Evolutionary conservation across 2,113 vertebrate genomes (phyloP).

Genomic region (Tautogolabrus adspersus): DNA sequence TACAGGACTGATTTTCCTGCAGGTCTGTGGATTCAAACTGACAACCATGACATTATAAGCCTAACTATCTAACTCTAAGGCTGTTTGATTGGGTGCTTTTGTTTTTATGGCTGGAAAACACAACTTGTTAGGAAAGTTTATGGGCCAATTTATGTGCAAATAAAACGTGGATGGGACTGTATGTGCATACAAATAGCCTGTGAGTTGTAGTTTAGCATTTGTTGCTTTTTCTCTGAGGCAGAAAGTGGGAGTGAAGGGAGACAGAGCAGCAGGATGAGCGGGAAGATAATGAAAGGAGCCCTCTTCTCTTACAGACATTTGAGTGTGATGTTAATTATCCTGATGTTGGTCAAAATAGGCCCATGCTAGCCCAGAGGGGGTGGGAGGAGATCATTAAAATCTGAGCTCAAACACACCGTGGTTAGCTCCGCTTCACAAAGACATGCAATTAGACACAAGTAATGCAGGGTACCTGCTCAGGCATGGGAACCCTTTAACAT

Average conservation of each 20-base stretch:
- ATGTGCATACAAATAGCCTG: conserved; percentile 54
- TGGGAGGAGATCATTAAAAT: conserved; percentile 74
- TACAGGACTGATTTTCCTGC: conserved; percentile 35
- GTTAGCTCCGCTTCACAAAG: conserved; percentile 45
- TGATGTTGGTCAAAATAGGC: conserved; percentile 76
- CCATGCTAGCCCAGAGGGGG: conserved; percentile 59
- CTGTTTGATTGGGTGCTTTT: conserved; percentile 57
- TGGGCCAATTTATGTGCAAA: conserved; percentile 68
- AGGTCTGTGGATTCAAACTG: conserved; percentile 52
- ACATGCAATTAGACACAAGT: conserved; percentile 54
- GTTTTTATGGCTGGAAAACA: conserved; percentile 56
- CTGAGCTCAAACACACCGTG: conserved; percentile 43
- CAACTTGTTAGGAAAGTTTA: conserved; percentile 66
- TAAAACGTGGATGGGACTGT: conserved; percentile 46
- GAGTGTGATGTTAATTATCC: conserved; percentile 79
- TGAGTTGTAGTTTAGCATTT: conserved; percentile 42
- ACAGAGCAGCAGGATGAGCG: conserved; percentile 30
- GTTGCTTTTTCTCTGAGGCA: conserved; percentile 38
- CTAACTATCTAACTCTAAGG: conserved; percentile 21
- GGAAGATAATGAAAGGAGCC: conserved; percentile 37
- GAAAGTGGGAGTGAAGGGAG: conserved; percentile 2
- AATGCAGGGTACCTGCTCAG: conserved; percentile 47
- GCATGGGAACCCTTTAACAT: conserved; percentile 35
- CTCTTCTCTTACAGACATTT: conserved; percentile 58
- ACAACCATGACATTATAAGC: conserved; percentile 31